Percentiles rank a stretch among this genome's conserved stretches.
These are phyloP conservation scores for Rhinolophus sinicus DNA, from an alignment of 2,113 vertebrate genomes.

Conservation along the genomic window DNA sequence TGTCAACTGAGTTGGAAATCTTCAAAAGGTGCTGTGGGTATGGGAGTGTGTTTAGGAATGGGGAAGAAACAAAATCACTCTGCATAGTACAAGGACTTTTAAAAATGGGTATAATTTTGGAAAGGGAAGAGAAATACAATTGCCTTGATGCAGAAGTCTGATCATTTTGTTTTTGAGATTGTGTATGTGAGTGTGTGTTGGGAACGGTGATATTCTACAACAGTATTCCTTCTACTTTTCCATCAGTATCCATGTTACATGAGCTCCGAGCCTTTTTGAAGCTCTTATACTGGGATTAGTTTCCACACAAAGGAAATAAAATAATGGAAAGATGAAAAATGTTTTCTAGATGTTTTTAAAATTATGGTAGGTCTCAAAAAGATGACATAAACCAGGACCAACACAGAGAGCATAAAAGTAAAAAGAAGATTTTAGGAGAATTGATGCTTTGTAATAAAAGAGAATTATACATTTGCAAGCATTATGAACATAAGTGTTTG, in stretches of 20 bases:
- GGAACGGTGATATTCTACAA: neutral
- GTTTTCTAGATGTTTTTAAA: constrained; percentile 23
- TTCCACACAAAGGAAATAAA: neutral
- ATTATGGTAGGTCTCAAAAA: neutral
- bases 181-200: neutral
- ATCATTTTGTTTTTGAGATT: neutral
- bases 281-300: neutral
- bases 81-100: neutral
- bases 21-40: neutral
- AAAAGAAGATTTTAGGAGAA: neutral
- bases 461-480: neutral
- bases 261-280: neutral
- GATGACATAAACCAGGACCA: neutral
- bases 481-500: neutral
- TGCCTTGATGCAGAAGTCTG: neutral
- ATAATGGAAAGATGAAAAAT: neutral
- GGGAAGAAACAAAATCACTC: neutral
- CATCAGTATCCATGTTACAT: neutral
- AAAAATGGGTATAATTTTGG: neutral
- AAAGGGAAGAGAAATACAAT: neutral
- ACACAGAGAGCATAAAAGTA: neutral
- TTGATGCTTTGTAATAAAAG: neutral
- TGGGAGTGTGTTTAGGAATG: neutral
- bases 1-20: neutral
- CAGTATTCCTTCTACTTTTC: neutral